phyloP scores from a whole-genome alignment of 1,140 invertebrate species.

The Eufriesea mexicana region DNA sequence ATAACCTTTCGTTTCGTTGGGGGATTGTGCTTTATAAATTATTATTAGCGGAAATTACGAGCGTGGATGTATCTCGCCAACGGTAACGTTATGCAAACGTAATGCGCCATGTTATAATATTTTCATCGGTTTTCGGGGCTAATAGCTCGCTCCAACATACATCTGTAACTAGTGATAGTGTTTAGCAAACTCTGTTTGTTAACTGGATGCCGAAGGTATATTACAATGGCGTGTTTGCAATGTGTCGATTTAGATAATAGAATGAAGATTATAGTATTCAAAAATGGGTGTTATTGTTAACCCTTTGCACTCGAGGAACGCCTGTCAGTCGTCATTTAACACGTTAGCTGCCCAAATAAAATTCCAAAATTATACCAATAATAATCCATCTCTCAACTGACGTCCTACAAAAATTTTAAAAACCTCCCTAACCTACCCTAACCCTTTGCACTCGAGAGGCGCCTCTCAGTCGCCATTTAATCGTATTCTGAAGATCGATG shows the following conservation, averaged over 20 bases:
- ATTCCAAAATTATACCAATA: too few relatives aligned
- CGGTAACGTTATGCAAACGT: conserved; percentile 48
- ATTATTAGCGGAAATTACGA: conserved; percentile 63
- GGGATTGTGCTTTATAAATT: conserved; percentile 57
- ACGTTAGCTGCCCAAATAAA: too few relatives aligned
- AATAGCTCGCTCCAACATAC: conserved; percentile 9
- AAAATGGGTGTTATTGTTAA: too few relatives aligned
- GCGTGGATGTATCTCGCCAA: conserved; percentile 29
- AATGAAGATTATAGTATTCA: too few relatives aligned
- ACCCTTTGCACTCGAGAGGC: too few relatives aligned
- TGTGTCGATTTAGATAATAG: not conserved
- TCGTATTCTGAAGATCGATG: too few relatives aligned
- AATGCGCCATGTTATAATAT: conserved; percentile 51
- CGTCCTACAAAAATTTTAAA: too few relatives aligned
- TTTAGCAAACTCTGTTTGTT: not conserved
- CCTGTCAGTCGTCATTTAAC: too few relatives aligned
- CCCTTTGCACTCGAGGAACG: too few relatives aligned
- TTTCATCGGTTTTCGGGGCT: conserved; percentile 43
- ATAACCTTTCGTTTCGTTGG: conserved; percentile 54
- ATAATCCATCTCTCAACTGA: too few relatives aligned
- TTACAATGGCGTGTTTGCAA: not conserved
- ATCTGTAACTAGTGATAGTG: conserved; percentile 6
- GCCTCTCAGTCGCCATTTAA: too few relatives aligned
- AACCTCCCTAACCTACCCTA: too few relatives aligned
- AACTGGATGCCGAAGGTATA: not conserved